Conservation (phyloP, 1,140 invertebrate genomes). For the Paramacrobiotus metropolitanus region DNA sequence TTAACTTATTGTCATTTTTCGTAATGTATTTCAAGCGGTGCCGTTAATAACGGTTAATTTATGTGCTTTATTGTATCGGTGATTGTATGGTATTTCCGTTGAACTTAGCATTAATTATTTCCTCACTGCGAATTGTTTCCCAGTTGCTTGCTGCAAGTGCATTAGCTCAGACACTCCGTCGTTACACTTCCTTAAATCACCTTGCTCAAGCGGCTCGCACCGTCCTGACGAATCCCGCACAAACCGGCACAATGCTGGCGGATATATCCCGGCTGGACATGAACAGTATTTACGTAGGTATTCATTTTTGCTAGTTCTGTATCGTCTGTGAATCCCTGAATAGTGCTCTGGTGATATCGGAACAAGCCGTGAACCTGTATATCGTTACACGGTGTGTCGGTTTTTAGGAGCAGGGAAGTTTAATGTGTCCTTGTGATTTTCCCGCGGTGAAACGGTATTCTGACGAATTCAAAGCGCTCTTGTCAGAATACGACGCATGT, state of each 20-base stretch:
- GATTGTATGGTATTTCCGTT: no score
- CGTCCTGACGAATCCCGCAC: conserved; percentile 77
- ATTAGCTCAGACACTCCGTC: conserved; percentile 71
- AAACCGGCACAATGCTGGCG: conserved; percentile 87
- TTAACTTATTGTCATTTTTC: conserved; percentile 3
- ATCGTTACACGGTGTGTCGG: no score
- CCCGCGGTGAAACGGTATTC: conserved; percentile 60
- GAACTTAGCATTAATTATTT: no score
- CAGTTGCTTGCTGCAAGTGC: conserved; percentile 52
- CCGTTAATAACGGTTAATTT: background rate
- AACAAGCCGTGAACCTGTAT: no score
- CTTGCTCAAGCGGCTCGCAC: conserved; percentile 82
- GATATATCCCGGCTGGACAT: conserved; percentile 94
- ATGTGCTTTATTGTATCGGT: no score
- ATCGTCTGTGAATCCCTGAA: no score
- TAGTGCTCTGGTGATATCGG: no score
- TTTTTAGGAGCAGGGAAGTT: conserved; percentile 50
- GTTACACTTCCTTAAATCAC: conserved; percentile 96
- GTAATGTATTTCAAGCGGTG: background rate
- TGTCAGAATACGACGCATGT: conserved; percentile 70
- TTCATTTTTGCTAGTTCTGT: background rate
- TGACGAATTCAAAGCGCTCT: conserved; percentile 72
- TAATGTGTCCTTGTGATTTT: conserved; percentile 87
- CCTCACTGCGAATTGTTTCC: conserved; percentile 6
- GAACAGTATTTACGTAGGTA: conserved; percentile 62